Evolutionary conservation across 2,888 invertebrate genomes (phyloP), one percentile per base, ranked within the genome.

Genomic region (Parnassius mnemosyne): DNA sequence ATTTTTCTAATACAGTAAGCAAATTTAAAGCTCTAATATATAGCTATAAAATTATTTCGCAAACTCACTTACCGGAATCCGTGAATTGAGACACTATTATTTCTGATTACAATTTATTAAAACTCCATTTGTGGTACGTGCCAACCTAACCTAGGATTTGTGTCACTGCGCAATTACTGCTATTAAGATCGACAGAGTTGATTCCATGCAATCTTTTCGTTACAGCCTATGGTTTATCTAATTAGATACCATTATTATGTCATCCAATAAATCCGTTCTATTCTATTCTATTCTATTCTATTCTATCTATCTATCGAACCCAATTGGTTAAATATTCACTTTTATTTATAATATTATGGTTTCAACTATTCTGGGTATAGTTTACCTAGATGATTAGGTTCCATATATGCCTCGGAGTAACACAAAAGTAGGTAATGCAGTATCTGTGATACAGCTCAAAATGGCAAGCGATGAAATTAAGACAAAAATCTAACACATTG

Each of bases 81-180:
- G 42, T 34, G 47, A 53, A 49, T 52, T 50, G 43, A 43, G 34
- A n/a, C 25, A 34, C 50, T 44, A 62, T 62, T 62, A 62, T 50
- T 41, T 62, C 12, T 62, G 43, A 62, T 62, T 58, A 54, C 34
- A 9, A 54, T 43, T 62, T 50, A 58, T 57, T 58, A 62, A 42
- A 57, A 50, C 44, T 49, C 53, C 43, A 54, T 54, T 58, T 44
- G 10, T 20, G 16, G 34, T 50, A 52, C 47, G 13, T 46, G 52
- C 34, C 25, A 13, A 12, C 47, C 47, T 41, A 46, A 51, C n/a
- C 25, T 49, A 13, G 49, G 2, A 43, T 11, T 13, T 51, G 50
- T 20, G n/a, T 43, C 44, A 12, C 16, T 13, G 13, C 13, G 9
- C 53, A 47, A 53, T 60, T 47, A 54, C 53, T 47, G 16, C 16